A percentile compares a stretch with the other conserved stretches of the same genome.
Conservation (phyloP, 2,888 invertebrate genomes). For the Dasypogon diadema region DNA sequence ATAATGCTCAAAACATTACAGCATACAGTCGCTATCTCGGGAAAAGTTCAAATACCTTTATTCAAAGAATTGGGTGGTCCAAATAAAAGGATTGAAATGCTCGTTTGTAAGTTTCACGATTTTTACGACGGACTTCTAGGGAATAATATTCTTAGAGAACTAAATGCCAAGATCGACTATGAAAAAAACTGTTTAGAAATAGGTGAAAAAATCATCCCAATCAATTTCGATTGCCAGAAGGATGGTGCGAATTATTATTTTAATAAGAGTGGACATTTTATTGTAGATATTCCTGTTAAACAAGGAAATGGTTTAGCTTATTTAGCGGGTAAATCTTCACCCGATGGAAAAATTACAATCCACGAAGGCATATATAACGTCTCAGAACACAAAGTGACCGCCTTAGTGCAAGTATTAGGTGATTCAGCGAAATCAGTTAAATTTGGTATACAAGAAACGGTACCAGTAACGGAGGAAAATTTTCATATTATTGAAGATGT, state of each 20-base stretch:
- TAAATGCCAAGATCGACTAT: conserved; percentile 5
- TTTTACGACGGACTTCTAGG: conserved; percentile 26
- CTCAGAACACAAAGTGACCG: not conserved
- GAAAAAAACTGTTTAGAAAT: not conserved
- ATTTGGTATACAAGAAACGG: not conserved
- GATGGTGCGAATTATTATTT: not conserved
- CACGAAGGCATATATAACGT: conserved; percentile 40
- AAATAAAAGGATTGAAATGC: not conserved
- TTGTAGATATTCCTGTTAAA: conserved; percentile 3
- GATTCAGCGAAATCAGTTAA: not conserved
- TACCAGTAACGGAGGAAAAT: not conserved
- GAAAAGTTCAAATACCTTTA: no score
- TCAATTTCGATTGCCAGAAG: not conserved
- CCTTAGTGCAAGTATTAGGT: not conserved
- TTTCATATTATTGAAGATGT: not conserved
- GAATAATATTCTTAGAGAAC: conserved; percentile 11
- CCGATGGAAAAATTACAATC: not conserved
- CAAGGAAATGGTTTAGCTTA: conserved; percentile 19
- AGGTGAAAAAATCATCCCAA: not conserved
- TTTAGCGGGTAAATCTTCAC: not conserved
- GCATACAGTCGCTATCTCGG: no score
- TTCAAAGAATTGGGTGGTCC: conserved; percentile 35
- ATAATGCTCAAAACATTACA: no score
- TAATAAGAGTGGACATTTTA: not conserved
- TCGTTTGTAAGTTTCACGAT: conserved; percentile 19